Evolutionary conservation across 2,113 vertebrate species (phyloP), one percentile per base, ranked within the genome.

Genomic region (Sylvia atricapilla): DNA sequence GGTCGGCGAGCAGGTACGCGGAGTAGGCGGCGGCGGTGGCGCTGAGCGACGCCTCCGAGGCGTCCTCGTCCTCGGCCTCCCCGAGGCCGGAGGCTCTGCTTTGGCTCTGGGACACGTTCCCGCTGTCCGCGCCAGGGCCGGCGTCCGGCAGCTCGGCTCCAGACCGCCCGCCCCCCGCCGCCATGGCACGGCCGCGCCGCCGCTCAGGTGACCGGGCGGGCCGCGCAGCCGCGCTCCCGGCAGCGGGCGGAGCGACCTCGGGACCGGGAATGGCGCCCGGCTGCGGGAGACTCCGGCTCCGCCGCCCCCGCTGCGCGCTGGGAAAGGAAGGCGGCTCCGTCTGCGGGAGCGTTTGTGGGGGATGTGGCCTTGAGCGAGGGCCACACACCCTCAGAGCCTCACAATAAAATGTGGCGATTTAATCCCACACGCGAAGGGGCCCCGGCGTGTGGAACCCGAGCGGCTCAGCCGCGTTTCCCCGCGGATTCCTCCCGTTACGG

Each of bases 91-190:
- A 99, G 41, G 99, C 74, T 41, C 98, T 98, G 97, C 99, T 99
- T 22, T 98, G 98, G 79, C 99, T 99, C 75, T 99, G 99, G 1
- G 99, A 99, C 24, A 99, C 99, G 28, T 98, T 97, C 66, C 99
- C 99, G 95, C 99, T 99, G 98, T 99, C 99, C 12, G 97, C 95
- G 83, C 99, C 98, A 31, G 98, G 97, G n/a, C 97, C 96, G 1
- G 97, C 93, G 19, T 94, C 98, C 76, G 89, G 97, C 83, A 97
- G 96, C 41, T 96, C 98, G 35, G 87, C 96, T 19, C 88, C 96
- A n/a, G 89, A 95, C 6, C 28, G 2, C 4, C 15, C 80, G 0
- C 9, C 58, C 1, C 2, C 62, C 0, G 80, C 90, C 68, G 94
- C 84, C 89, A 78, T 76, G 7, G 6, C 19, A 1, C 30, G 7